phyloP scores from a whole-genome alignment of 1,140 invertebrate species.

The Lordiphosa mommai region DNA sequence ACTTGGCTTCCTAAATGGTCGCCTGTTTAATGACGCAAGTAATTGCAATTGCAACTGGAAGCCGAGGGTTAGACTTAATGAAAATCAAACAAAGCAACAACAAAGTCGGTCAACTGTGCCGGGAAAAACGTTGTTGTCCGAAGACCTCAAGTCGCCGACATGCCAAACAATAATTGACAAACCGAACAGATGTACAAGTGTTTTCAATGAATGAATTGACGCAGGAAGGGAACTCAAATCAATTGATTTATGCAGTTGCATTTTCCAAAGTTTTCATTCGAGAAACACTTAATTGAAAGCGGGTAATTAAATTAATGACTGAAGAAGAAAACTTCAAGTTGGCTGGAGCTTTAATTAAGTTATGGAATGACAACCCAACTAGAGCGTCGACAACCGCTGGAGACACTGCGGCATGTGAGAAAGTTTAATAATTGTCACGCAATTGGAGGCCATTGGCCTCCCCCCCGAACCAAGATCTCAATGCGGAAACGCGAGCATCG shows the following conservation, averaged over 20 bases:
- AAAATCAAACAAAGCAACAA: constrained; percentile 69
- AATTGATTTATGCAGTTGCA: constrained; percentile 71
- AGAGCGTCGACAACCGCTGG: constrained; percentile 13
- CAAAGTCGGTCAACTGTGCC: constrained; percentile 73
- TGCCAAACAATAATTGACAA: constrained; percentile 72
- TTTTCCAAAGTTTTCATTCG: constrained; percentile 21
- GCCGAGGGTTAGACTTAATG: constrained; percentile 52
- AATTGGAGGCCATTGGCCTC: constrained; percentile 36
- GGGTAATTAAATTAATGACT: constrained; percentile 69
- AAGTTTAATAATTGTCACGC: constrained; percentile 49
- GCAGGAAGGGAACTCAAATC: constrained; percentile 50
- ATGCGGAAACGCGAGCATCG: constrained; percentile 39
- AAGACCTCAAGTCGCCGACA: constrained; percentile 34
- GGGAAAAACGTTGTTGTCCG: constrained; percentile 48
- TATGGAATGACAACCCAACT: constrained; percentile 35
- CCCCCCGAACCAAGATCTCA: constrained; percentile 9
- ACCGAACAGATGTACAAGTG: constrained; percentile 76
- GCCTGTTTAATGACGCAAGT: constrained; percentile 68
- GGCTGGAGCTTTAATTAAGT: constrained; percentile 56
- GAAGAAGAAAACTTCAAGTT: constrained; percentile 11
- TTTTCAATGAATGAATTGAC: constrained; percentile 59
- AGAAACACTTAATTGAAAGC: constrained; percentile 49
- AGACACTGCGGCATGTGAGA: constrained; percentile 49
- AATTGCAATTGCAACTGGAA: constrained; percentile 56
- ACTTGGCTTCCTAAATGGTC: constrained; percentile 25